These are phyloP conservation scores for Lepidurus apus DNA, from an alignment of 1,140 invertebrate genomes.

Conservation along the genomic window DNA sequence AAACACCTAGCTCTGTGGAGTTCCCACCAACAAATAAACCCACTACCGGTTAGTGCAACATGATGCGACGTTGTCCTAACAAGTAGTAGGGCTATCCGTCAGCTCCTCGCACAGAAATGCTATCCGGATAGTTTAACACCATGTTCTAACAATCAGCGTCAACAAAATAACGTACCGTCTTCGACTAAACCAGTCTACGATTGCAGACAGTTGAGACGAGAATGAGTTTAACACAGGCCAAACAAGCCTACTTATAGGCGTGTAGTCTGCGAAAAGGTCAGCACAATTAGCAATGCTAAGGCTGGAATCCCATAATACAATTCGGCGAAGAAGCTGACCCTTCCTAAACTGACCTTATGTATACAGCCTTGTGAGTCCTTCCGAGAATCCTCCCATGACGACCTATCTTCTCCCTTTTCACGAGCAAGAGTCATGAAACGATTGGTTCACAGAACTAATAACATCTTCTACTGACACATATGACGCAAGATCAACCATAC, in stretches of 20 bases:
- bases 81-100: not conserved
- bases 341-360: conserved; percentile 11
- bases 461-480: not conserved
- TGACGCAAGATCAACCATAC: not conserved
- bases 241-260: conserved; percentile 19
- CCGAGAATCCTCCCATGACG: conserved; percentile 20
- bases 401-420: not conserved
- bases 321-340: conserved; percentile 17
- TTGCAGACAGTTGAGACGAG: not conserved
- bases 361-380: not conserved
- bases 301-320: conserved; percentile 11
- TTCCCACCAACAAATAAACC: not conserved
- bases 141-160: not conserved
- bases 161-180: not conserved
- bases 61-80: not conserved
- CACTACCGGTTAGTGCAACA: conserved; percentile 21
- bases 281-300: conserved; percentile 21
- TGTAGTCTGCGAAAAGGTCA: not conserved
- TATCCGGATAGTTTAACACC: not conserved
- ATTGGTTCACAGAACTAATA: not conserved
- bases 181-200: not conserved
- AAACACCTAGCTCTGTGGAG: not conserved
- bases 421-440: not conserved
- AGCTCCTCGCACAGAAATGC: not conserved
- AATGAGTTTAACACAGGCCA: conserved; percentile 18